Evolutionary conservation across 2,888 invertebrate species (phyloP).

Genomic region (Eutolmus rufibarbis): DNA sequence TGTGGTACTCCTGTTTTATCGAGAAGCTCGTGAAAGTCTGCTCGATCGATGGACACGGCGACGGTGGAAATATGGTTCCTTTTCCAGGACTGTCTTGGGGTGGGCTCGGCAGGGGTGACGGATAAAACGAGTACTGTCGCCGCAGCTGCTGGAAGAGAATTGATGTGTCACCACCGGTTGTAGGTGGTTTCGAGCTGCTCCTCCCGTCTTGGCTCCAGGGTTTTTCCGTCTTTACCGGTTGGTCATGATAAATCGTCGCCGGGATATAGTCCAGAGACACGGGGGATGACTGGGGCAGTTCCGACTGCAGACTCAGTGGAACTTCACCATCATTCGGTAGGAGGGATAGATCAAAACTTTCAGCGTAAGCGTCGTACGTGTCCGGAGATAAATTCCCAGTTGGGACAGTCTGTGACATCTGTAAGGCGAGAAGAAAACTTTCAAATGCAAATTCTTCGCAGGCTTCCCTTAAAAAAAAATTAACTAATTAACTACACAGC

Average conservation of each 20-base stretch:
- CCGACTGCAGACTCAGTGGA: slow-evolving; percentile 62
- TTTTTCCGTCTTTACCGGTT: slow-evolving; percentile 59
- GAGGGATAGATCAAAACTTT: slow-evolving; percentile 76
- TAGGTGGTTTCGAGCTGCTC: neutral
- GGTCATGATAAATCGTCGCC: slow-evolving; percentile 52
- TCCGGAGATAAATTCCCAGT: slow-evolving; percentile 50
- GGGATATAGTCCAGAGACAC: slow-evolving; percentile 53
- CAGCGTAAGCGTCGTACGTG: slow-evolving; percentile 63
- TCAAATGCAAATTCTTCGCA: neutral
- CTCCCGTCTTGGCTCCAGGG: slow-evolving; percentile 53
- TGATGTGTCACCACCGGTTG: slow-evolving; percentile 31
- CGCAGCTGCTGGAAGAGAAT: slow-evolving; percentile 51
- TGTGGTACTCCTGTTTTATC: slow-evolving; percentile 64
- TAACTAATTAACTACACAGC: neutral
- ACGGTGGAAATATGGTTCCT: slow-evolving; percentile 50
- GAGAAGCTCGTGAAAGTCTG: slow-evolving; percentile 52
- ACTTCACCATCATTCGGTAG: slow-evolving; percentile 66
- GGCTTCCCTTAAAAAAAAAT: neutral
- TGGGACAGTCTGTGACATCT: slow-evolving; percentile 43
- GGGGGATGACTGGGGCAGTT: neutral
- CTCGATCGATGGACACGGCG: slow-evolving; percentile 60
- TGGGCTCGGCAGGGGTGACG: slow-evolving; percentile 60
- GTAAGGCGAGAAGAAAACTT: slow-evolving; percentile 1
- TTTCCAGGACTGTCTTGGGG: slow-evolving; percentile 53
- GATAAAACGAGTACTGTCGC: slow-evolving; percentile 52